Evolutionary conservation across 2,888 invertebrate genomes (phyloP), one percentile per base, ranked within the genome.

Genomic region (Tiliacea citrago): DNA sequence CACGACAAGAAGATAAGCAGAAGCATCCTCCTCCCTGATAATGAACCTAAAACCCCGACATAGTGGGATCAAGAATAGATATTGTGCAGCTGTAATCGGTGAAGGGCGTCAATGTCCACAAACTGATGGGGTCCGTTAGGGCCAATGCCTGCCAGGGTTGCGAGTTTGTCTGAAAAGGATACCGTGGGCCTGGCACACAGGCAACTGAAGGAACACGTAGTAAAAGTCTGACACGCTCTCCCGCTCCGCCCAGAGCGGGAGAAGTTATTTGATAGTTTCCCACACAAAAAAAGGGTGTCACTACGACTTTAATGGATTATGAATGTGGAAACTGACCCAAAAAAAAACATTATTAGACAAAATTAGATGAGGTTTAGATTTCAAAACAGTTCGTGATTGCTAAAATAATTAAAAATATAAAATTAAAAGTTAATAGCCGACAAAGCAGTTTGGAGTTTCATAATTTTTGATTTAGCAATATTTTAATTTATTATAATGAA

Each of bases 371-470:
- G 12, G 35, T 68, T 66, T 71, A 2, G 10, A 60, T 83, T 82
- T 47, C 80, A 57, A 73, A 72, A 75, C 63, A 24, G 3, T 12
- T 69, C 69, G 12, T 78, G 73, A 29, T 29, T 29, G 29, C 29
- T 29, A 58, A 45, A 13, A 58, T 75, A 71, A 83, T 75, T 75
- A 39, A 70, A 75, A 62, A 24, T 21, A 58, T 68, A 62, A 71
- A 68, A 75, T 42, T 79, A 77, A 72, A 82, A 78, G 79, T 83
- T 82, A 82, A 79, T 79, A 61, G 63, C 66, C 62, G 67, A 63
- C 68, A 39, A 66, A 68, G 2, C n/a, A 18, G 65, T 67, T 45
- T 58, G 12, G 5, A 51, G 51, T 75, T 69, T 75, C 57, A 35
- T 24, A n/a, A 81, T n/a, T 57, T 49, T 57, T 13, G 12, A 60